These are phyloP conservation scores for Drosophila ercepeae DNA, from an alignment of 1,140 invertebrate genomes.

Conservation along the genomic window DNA sequence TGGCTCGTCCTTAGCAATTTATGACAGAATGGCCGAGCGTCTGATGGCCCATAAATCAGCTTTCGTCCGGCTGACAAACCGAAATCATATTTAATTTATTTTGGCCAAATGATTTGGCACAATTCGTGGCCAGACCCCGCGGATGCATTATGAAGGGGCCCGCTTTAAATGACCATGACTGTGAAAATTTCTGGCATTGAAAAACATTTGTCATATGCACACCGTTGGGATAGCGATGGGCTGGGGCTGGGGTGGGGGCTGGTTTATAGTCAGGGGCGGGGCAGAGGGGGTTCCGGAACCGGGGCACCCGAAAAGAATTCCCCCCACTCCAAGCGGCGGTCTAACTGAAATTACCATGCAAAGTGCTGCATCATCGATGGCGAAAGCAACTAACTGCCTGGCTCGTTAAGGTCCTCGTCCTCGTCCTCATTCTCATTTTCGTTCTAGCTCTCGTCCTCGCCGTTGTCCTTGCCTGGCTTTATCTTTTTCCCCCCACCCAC, in stretches of 20 bases:
- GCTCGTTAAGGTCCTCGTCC: conserved; percentile 75
- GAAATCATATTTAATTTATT: conserved; percentile 61
- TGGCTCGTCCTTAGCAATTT: conserved; percentile 39
- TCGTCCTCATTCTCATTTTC: conserved; percentile 34
- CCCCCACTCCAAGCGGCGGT: conserved; percentile 4
- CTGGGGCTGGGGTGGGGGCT: neutral
- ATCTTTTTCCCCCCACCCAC: conserved; percentile 10
- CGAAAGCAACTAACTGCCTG: conserved; percentile 71
- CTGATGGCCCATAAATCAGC: conserved; percentile 55
- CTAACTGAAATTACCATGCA: conserved; percentile 64
- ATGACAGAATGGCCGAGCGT: conserved; percentile 8
- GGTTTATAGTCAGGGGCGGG: neutral
- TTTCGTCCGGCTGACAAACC: conserved; percentile 56
- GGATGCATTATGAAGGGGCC: conserved; percentile 44
- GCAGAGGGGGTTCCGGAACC: conserved; percentile 1
- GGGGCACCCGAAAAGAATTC: conserved; percentile 34
- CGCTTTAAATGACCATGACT: conserved; percentile 76
- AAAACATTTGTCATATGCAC: conserved; percentile 70
- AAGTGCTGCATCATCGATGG: conserved; percentile 63
- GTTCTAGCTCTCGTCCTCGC: conserved; percentile 35
- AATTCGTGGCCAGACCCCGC: conserved; percentile 27
- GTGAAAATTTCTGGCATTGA: conserved; percentile 51
- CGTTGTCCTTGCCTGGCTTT: conserved; percentile 52
- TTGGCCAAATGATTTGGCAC: conserved; percentile 63
- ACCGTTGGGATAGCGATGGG: neutral